Evolutionary conservation across 1,140 invertebrate genomes (phyloP).

Genomic region (Atta colombica): DNA sequence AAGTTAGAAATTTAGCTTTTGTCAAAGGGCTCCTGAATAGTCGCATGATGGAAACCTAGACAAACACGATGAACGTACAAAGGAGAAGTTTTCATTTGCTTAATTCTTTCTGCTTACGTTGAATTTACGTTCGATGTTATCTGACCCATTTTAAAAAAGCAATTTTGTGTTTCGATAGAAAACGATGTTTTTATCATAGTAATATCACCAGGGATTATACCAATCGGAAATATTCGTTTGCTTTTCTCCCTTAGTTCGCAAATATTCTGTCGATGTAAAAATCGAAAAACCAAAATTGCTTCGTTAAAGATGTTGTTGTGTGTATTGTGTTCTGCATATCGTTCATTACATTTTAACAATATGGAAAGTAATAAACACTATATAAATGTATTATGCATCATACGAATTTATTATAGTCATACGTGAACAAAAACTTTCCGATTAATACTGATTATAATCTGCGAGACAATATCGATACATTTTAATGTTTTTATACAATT

Average conservation of each 20-base stretch:
- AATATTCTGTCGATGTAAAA: neutral
- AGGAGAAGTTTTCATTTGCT: constrained; percentile 30
- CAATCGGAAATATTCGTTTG: neutral
- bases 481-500: constrained; percentile 4
- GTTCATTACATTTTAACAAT: neutral
- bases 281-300: constrained; percentile 1
- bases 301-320: constrained; percentile 9
- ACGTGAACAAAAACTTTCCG: neutral
- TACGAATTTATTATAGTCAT: neutral
- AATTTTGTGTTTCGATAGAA: constrained; percentile 6
- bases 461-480: neutral
- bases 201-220: constrained; percentile 2
- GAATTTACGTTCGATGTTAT: constrained; percentile 20
- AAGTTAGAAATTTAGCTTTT: neutral
- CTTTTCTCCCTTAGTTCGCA: neutral
- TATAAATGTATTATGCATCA: neutral
- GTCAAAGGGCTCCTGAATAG: constrained; percentile 18
- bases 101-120: neutral
- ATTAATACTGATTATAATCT: neutral
- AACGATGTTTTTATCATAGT: neutral
- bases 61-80: neutral
- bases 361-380: neutral
- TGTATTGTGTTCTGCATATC: neutral
- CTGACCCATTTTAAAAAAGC: neutral
- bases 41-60: neutral